These are phyloP conservation scores for Apodemus agrarius DNA, from an alignment of 2,797 vertebrate genomes.

Conservation along the genomic window DNA sequence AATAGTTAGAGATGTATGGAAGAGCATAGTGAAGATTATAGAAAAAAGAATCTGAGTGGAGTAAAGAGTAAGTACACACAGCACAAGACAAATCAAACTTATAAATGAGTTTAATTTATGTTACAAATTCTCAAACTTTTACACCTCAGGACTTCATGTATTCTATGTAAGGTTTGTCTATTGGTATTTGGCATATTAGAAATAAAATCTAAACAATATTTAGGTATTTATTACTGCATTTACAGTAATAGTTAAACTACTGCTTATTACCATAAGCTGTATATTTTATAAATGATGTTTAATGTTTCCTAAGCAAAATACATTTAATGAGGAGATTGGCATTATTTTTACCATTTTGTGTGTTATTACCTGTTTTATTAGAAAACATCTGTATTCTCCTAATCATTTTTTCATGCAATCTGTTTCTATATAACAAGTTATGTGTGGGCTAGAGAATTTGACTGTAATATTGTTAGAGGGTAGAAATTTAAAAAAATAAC, in stretches of 20 bases:
- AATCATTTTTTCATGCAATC: constrained; percentile 53
- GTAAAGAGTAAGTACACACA: not conserved
- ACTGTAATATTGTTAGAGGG: constrained; percentile 26
- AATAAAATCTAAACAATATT: constrained; percentile 55
- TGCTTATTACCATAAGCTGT: constrained; percentile 18
- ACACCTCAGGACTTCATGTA: not conserved
- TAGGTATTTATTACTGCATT: not conserved
- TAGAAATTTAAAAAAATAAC: not conserved
- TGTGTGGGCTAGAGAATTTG: not conserved
- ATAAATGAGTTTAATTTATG: not conserved
- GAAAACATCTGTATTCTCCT: constrained; percentile 64
- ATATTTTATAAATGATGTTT: constrained; percentile 52
- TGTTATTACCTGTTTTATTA: constrained; percentile 60
- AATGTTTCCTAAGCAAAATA: constrained; percentile 26
- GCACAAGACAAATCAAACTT: not conserved
- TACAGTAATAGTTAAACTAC: not conserved
- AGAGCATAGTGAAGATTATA: not conserved
- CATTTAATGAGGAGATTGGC: not conserved
- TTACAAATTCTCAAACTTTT: constrained; percentile 21
- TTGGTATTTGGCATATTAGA: constrained; percentile 6
- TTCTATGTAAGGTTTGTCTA: not conserved
- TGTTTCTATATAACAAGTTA: constrained; percentile 50
- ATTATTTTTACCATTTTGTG: constrained; percentile 14
- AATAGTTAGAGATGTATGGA: not conserved
- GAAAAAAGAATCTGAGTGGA: not conserved